Evolutionary conservation across 2,888 invertebrate genomes (phyloP).

Genomic region (Isotomurus palustris): DNA sequence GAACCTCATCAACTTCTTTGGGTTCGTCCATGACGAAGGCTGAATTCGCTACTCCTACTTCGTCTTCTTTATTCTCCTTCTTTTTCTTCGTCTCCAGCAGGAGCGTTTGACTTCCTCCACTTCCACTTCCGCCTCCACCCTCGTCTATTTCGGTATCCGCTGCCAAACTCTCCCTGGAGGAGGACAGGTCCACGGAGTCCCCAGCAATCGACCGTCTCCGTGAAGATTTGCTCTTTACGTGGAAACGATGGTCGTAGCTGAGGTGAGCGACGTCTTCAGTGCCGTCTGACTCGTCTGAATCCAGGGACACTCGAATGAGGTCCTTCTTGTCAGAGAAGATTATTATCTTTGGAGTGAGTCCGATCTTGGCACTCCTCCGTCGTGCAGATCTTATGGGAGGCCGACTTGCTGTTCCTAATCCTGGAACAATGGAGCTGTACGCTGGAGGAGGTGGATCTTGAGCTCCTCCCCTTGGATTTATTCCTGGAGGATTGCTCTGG

Average conservation of each 20-base stretch:
- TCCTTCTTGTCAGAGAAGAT: constrained; percentile 44
- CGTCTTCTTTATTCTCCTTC: neutral
- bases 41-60: neutral
- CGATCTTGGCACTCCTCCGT: constrained; percentile 33
- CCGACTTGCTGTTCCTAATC: too few species aligned
- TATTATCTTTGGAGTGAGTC: constrained; percentile 38
- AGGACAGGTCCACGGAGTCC: constrained; percentile 25
- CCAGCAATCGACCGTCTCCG: constrained; percentile 30
- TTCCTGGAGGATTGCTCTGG: constrained; percentile 4
- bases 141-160: constrained; percentile 33
- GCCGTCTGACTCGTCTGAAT: constrained; percentile 58
- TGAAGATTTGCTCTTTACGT: constrained; percentile 24
- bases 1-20: neutral
- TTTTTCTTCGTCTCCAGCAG: neutral
- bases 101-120: neutral
- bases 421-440: constrained; percentile 20
- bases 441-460: constrained; percentile 21
- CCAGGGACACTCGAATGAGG: constrained; percentile 47
- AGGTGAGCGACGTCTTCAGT: constrained; percentile 27
- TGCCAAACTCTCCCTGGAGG: constrained; percentile 26
- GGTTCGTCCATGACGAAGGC: neutral
- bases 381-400: too few species aligned
- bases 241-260: constrained; percentile 12
- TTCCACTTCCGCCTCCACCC: constrained; percentile 49
- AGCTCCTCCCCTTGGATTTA: neutral